Evolutionary conservation across 1,140 invertebrate species (phyloP).

Genomic region (Ceratina australensis): DNA sequence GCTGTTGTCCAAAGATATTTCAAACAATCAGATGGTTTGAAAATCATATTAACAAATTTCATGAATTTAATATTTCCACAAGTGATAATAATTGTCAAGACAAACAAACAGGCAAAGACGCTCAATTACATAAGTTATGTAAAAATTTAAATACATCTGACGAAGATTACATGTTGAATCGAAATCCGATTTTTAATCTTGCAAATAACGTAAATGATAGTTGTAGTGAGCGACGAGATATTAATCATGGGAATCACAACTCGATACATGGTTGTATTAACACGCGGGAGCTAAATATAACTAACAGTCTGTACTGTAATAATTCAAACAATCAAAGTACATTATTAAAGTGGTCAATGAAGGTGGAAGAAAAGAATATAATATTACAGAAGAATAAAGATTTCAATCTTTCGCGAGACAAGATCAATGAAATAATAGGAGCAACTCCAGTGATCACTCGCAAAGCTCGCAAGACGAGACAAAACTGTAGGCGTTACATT

Average conservation of each 20-base stretch:
- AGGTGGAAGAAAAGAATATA: neutral
- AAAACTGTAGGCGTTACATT: no score
- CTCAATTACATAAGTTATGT: neutral
- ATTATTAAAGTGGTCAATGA: neutral
- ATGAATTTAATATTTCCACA: neutral
- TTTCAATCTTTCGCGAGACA: neutral
- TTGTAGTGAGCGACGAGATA: neutral
- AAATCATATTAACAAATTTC: neutral
- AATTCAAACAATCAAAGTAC: neutral
- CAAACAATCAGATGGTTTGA: neutral
- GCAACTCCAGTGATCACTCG: no score
- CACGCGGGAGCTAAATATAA: neutral
- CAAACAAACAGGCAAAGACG: neutral
- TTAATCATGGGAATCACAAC: neutral
- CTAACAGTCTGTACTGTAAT: neutral
- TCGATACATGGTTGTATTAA: neutral
- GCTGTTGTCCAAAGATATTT: slow-evolving; percentile 17
- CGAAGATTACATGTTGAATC: neutral
- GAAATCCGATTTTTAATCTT: neutral
- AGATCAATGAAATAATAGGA: neutral
- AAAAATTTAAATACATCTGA: neutral
- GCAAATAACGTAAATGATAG: neutral
- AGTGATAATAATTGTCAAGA: no score
- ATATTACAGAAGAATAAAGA: neutral
- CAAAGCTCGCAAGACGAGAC: no score